Evolutionary conservation across 2,888 invertebrate species (phyloP), one percentile per base, ranked within the genome.

Genomic region (Mythimna vitellina): DNA sequence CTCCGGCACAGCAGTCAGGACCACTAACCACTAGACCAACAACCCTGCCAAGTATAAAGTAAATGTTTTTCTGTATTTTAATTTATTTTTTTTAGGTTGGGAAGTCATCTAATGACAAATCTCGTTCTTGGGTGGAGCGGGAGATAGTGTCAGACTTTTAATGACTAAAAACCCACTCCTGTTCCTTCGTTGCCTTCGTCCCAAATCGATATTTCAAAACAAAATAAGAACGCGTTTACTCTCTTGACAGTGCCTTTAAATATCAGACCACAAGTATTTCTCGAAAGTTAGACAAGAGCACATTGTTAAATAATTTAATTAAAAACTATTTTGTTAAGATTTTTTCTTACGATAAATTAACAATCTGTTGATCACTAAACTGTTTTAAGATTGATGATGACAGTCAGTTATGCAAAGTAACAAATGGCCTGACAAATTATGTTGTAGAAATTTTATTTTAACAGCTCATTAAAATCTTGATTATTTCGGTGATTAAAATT

Each of bases 311-410:
- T 57, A 32, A 76, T 61, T 38, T 80, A 72, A 63, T 66, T 72
- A 56, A 66, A 62, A 80, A 57, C 29, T 29, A 63, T 65, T 74
- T 71, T 57, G 8, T 60, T 3, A 32, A 66, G 69, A 77, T 73
- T 57, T 7, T 25, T 70, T 70, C 57, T 20, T 12, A 20, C 62
- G 51, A 80, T 63, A 67, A 46, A n/a, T 29, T 60, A 29, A 10
- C 25, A 73, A 64, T 72, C 76, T 71, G 46, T 12, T 66, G 57
- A 66, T 76, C 63, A 2, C 49, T 65, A 12, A 20, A 62, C 12
- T 29, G n/a, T 22, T 20, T 32, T 29, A 73, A 62, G 82, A 82
- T 77, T 70, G 78, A 82, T 80, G 77, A 71, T 69, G 78, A 72
- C 82, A 77, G 63, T 2, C 17, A 58, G 20, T 29, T 68, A 61